Evolutionary conservation across 2,113 vertebrate genomes (phyloP).

Genomic region (Oxygymnocypris stewartii): DNA sequence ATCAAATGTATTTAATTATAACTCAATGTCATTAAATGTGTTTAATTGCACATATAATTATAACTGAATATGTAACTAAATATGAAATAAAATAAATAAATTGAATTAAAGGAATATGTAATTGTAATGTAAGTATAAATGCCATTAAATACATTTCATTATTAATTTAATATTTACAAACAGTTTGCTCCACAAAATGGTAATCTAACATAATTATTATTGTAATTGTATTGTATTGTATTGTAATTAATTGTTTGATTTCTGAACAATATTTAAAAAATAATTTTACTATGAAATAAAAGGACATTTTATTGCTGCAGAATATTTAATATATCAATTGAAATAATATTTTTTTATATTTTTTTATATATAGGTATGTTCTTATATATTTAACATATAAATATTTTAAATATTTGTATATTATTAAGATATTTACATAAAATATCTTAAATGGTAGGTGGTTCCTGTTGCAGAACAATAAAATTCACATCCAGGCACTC

Average conservation of each 20-base stretch:
- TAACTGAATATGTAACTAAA: too few species aligned
- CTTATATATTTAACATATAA: not conserved
- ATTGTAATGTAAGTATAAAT: not conserved
- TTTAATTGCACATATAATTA: not conserved
- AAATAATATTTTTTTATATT: not conserved
- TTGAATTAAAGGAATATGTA: not conserved
- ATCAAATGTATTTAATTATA: too few species aligned
- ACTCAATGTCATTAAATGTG: too few species aligned
- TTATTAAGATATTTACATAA: too few species aligned
- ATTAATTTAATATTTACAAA: not conserved
- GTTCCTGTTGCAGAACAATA: not conserved
- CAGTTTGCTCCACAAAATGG: not conserved
- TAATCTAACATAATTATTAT: too few species aligned
- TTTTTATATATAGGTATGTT: not conserved
- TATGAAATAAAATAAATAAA: not conserved
- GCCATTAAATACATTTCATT: not conserved
- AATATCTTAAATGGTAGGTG: not conserved
- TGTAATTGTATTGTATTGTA: too few species aligned
- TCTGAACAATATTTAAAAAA: not conserved
- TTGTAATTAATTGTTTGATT: not conserved
- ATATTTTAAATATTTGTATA: not conserved
- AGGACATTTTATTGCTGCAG: not conserved
- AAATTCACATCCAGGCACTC: not conserved
- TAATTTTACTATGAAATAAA: not conserved
- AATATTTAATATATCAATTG: not conserved